These are phyloP conservation scores for Pollenia labialis DNA, from an alignment of 2,888 invertebrate genomes.

Conservation along the genomic window DNA sequence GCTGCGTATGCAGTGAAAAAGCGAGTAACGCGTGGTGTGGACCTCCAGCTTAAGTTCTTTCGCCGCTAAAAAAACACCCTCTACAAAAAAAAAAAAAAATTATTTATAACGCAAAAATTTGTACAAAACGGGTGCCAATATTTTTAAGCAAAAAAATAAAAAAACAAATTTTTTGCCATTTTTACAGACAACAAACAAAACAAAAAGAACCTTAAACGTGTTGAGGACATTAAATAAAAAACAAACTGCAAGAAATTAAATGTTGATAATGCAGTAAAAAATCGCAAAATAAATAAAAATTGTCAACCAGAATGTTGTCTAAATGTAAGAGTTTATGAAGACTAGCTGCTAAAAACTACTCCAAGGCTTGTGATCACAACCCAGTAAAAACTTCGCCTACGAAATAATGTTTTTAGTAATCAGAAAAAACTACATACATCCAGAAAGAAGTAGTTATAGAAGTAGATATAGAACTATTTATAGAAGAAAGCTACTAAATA, in stretches of 20 bases:
- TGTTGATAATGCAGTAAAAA: slow-evolving; percentile 42
- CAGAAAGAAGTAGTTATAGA: no score
- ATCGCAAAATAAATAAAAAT: neutral
- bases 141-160: slow-evolving; percentile 33
- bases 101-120: slow-evolving; percentile 54
- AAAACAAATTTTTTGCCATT: slow-evolving; percentile 32
- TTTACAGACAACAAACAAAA: slow-evolving; percentile 51
- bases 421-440: no score
- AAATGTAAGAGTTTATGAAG: neutral
- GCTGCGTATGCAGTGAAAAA: no score
- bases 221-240: slow-evolving; percentile 25
- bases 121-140: slow-evolving; percentile 65
- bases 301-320: neutral
- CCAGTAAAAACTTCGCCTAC: no score
- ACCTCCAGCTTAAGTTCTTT: no score
- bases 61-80: no score
- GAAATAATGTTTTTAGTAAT: no score
- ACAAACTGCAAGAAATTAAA: slow-evolving; percentile 58
- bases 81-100: neutral
- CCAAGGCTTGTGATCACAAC: no score
- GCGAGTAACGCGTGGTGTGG: no score
- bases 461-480: no score
- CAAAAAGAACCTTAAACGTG: slow-evolving; percentile 51
- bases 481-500: no score
- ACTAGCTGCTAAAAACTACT: no score